Percentiles rank a stretch among this genome's conserved stretches.
Evolutionary conservation across 2,113 vertebrate species (phyloP).

Genomic region (Mionectes macconnelli): DNA sequence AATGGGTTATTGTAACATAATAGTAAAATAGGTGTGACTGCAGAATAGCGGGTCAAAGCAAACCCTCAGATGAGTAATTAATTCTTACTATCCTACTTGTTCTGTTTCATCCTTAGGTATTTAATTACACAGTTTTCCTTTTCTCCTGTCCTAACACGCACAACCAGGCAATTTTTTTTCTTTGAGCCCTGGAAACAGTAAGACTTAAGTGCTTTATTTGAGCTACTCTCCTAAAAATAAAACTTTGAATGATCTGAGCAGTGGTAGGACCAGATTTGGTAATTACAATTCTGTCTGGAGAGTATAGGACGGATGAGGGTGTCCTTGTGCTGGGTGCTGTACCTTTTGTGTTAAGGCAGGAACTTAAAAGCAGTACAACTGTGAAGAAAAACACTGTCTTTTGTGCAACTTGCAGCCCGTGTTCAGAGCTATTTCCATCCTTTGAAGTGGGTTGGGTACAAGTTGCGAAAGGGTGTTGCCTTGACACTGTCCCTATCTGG

Average conservation of each 20-base stretch:
- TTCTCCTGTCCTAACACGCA: slow-evolving; percentile 46
- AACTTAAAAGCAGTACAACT: background rate
- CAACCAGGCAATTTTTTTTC: background rate
- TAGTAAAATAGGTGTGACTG: slow-evolving; percentile 42
- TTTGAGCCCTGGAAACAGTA: slow-evolving; percentile 26
- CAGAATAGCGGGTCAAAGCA: slow-evolving; percentile 34
- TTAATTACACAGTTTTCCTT: slow-evolving; percentile 58
- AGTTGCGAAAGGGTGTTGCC: background rate
- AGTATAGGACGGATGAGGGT: background rate
- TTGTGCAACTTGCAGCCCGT: background rate
- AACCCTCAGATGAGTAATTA: slow-evolving; percentile 45
- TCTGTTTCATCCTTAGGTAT: slow-evolving; percentile 36
- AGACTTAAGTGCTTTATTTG: background rate
- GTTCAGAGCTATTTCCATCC: background rate
- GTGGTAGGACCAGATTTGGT: background rate
- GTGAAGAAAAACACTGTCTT: background rate
- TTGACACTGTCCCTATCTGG: background rate
- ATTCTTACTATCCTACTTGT: slow-evolving; percentile 29
- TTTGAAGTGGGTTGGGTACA: background rate
- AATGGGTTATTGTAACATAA: slow-evolving; percentile 51
- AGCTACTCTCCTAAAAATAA: slow-evolving; percentile 7
- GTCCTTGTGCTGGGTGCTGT: background rate
- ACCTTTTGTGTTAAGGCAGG: background rate
- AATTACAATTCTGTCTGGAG: background rate
- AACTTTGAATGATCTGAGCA: slow-evolving; percentile 1